Evolutionary conservation across 2,113 vertebrate genomes (phyloP).

Genomic region (Nesoenas mayeri): DNA sequence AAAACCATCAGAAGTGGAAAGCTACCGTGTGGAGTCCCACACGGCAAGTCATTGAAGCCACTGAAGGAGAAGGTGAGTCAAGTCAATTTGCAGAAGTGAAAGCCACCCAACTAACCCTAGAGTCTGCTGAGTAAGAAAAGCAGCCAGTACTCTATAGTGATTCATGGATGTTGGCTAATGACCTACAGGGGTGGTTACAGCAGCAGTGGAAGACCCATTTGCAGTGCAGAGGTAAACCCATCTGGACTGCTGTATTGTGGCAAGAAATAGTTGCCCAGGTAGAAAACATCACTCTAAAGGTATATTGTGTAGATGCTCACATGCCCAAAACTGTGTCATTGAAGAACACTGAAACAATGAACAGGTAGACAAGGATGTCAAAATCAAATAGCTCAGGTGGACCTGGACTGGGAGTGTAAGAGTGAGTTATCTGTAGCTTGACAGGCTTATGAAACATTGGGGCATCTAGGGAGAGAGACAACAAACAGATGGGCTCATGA

Average conservation of each 20-base stretch:
- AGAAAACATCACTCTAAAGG: background rate
- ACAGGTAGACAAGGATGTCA: background rate
- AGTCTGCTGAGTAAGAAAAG: background rate
- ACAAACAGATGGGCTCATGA: background rate
- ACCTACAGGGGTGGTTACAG: background rate
- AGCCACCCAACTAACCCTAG: background rate
- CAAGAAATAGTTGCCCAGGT: background rate
- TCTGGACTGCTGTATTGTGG: background rate
- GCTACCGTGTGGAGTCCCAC: background rate
- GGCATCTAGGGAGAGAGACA: background rate
- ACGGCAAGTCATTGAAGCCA: rapidly evolving
- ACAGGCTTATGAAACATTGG: background rate
- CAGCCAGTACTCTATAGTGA: too few species aligned
- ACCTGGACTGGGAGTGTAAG: background rate
- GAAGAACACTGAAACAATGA: background rate
- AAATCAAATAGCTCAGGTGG: background rate
- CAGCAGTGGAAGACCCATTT: background rate
- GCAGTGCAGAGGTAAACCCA: background rate
- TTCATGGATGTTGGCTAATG: background rate
- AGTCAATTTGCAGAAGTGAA: background rate
- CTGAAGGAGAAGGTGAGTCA: background rate
- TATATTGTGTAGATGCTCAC: background rate
- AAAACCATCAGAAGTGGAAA: background rate
- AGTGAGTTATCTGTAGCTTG: background rate
- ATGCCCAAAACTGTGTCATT: background rate